These are phyloP conservation scores for Agrochola lychnidis DNA, from an alignment of 2,888 invertebrate species.

Conservation along the genomic window DNA sequence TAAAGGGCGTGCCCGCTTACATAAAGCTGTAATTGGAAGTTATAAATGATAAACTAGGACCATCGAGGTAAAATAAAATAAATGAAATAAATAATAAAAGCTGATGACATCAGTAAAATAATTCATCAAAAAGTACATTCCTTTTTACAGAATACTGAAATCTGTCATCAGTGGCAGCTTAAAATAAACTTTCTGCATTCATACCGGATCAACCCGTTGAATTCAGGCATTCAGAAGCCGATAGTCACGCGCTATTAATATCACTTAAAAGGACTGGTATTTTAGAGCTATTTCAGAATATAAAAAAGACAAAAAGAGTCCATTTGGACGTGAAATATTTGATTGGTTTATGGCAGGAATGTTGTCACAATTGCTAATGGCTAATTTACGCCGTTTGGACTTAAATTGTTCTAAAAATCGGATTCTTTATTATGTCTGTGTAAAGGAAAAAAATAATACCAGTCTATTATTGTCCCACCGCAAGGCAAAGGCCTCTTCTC, in stretches of 20 bases:
- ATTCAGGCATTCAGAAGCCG: not conserved
- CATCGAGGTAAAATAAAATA: too few relatives aligned
- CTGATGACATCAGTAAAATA: not conserved
- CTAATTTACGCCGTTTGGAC: not conserved
- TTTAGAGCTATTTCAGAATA: slow-evolving; percentile 4
- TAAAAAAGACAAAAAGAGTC: not conserved
- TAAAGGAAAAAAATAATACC: too few relatives aligned
- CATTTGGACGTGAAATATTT: slow-evolving; percentile 1
- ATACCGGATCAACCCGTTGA: not conserved
- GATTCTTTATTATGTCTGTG: not conserved
- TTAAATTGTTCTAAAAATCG: not conserved
- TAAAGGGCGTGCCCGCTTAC: too few relatives aligned
- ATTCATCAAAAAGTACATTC: not conserved
- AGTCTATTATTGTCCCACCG: too few relatives aligned
- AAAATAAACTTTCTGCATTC: slow-evolving; percentile 38
- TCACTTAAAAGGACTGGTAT: slow-evolving; percentile 12
- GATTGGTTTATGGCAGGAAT: not conserved
- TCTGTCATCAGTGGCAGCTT: not conserved
- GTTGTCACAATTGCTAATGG: not conserved
- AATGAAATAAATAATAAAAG: too few relatives aligned
- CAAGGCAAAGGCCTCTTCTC: too few relatives aligned
- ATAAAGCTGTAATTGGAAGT: too few relatives aligned
- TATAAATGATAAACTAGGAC: too few relatives aligned
- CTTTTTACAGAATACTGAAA: not conserved
- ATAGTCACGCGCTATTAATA: slow-evolving; percentile 46